Evolutionary conservation across 2,797 vertebrate species (phyloP).

Genomic region (Onychomys leucogaster): DNA sequence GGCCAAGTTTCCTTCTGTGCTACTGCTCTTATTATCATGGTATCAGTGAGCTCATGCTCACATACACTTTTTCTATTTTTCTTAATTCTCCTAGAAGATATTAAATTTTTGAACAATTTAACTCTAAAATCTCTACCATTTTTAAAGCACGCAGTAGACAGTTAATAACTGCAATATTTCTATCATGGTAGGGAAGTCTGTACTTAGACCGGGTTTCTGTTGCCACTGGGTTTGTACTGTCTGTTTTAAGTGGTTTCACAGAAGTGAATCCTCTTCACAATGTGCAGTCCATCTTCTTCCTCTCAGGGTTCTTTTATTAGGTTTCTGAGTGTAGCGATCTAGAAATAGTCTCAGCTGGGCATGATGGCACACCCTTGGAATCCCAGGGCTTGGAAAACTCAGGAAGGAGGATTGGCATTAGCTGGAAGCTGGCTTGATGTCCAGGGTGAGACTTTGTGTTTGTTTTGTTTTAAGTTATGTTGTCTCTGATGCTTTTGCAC

Average conservation of each 20-base stretch:
- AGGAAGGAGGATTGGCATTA: not conserved
- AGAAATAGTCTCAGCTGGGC: not conserved
- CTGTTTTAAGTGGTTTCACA: conserved; percentile 50
- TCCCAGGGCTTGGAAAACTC: not conserved
- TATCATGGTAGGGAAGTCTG: not conserved
- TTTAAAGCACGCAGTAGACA: not conserved
- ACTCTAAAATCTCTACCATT: not conserved
- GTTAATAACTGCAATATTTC: not conserved
- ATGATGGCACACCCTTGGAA: not conserved
- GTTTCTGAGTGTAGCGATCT: not conserved
- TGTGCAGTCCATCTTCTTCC: not conserved
- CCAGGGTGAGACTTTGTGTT: not conserved
- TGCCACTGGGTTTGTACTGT: not conserved
- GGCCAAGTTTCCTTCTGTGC: no score
- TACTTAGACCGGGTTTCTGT: conserved; percentile 6
- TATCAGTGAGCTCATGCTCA: not conserved
- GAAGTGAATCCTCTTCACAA: not conserved
- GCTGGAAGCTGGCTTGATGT: not conserved
- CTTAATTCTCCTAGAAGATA: not conserved
- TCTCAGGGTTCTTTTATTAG: not conserved
- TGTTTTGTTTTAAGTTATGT: not conserved
- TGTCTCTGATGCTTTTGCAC: conserved; percentile 54
- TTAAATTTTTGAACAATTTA: conserved; percentile 31
- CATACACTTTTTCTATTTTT: not conserved
- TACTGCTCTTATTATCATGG: not conserved